A percentile compares a stretch with the other conserved stretches of the same genome.
Evolutionary conservation across 53 echinoderm and acorn worm genomes (phyloP).

Genomic region (Holothuria scabra): DNA sequence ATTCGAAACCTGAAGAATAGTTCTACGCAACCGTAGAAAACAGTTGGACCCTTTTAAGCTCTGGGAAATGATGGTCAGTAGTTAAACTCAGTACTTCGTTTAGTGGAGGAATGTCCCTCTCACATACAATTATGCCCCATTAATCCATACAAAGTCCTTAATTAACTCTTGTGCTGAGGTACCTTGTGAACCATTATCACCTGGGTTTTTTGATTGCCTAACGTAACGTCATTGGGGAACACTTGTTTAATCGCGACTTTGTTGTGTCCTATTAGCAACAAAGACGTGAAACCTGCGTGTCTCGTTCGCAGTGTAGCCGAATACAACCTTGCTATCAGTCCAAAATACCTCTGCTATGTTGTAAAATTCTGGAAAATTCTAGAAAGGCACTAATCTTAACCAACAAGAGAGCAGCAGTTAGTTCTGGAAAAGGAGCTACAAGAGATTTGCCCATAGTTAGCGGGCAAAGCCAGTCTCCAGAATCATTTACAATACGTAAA

Average conservation of each 20-base stretch:
- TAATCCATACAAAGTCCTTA: slow-evolving; percentile 13
- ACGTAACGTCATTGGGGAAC: too few relatives aligned
- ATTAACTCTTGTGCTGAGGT: slow-evolving; percentile 31
- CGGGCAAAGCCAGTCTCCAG: slow-evolving; percentile 46
- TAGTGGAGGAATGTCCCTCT: background rate
- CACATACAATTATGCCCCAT: slow-evolving; percentile 43
- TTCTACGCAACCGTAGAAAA: background rate
- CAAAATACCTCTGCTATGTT: too few relatives aligned
- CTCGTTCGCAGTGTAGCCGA: too few relatives aligned
- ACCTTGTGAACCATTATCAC: background rate
- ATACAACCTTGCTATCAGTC: too few relatives aligned
- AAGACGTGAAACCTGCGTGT: too few relatives aligned
- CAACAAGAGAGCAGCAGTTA: too few relatives aligned
- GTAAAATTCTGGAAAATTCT: too few relatives aligned
- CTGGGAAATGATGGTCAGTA: slow-evolving; percentile 32
- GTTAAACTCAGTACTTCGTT: background rate
- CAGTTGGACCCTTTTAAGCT: slow-evolving; percentile 37
- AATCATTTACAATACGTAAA: slow-evolving; percentile 46
- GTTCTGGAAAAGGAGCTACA: background rate
- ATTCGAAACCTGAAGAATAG: slow-evolving; percentile 29
- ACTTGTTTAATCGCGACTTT: too few relatives aligned
- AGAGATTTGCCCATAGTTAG: slow-evolving; percentile 64
- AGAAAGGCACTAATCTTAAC: too few relatives aligned
- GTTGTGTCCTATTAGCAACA: too few relatives aligned
- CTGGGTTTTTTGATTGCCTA: too few relatives aligned